Percentiles rank a stretch among this genome's conserved stretches.
Evolutionary conservation across 1,140 invertebrate species (phyloP).

Genomic region (Tenebrio molitor): DNA sequence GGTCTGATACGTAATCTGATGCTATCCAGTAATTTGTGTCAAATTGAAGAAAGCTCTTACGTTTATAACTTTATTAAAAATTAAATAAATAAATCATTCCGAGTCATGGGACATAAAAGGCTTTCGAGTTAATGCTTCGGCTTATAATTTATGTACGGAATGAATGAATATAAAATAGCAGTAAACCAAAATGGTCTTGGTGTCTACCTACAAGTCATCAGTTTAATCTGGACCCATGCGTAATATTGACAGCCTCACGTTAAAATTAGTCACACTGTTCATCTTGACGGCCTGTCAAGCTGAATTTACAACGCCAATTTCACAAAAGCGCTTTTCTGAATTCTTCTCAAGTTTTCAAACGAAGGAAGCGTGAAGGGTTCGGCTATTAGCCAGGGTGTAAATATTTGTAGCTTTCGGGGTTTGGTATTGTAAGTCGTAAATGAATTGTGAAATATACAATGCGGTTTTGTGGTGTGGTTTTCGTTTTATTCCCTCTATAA

Average conservation of each 20-base stretch:
- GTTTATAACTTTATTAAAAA: constrained; percentile 37
- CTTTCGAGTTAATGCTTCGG: constrained; percentile 19
- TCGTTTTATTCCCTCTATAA: constrained; percentile 51
- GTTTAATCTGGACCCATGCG: constrained; percentile 31
- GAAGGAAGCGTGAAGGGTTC: constrained; percentile 48
- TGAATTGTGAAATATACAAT: constrained; percentile 51
- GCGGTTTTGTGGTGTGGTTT: constrained; percentile 47
- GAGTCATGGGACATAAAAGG: constrained; percentile 29
- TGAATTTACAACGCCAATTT: constrained; percentile 51
- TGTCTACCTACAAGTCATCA: constrained; percentile 10
- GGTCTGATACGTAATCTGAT: constrained; percentile 13
- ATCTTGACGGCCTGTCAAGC: constrained; percentile 50
- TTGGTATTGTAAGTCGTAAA: constrained; percentile 47
- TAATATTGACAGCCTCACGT: constrained; percentile 46
- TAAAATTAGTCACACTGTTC: constrained; percentile 46
- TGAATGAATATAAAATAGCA: constrained; percentile 38
- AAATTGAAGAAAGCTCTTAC: constrained; percentile 38
- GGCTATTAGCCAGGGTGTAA: constrained; percentile 47
- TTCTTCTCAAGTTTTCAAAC: constrained; percentile 22
- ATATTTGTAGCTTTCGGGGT: constrained; percentile 52
- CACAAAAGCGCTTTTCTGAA: constrained; percentile 23
- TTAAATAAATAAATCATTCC: constrained; percentile 34
- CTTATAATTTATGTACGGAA: constrained; percentile 33
- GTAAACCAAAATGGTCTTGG: neutral
- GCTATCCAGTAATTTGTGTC: constrained; percentile 32